phyloP scores from a whole-genome alignment of 2,113 vertebrate genomes.

The Crypturellus undulatus region DNA sequence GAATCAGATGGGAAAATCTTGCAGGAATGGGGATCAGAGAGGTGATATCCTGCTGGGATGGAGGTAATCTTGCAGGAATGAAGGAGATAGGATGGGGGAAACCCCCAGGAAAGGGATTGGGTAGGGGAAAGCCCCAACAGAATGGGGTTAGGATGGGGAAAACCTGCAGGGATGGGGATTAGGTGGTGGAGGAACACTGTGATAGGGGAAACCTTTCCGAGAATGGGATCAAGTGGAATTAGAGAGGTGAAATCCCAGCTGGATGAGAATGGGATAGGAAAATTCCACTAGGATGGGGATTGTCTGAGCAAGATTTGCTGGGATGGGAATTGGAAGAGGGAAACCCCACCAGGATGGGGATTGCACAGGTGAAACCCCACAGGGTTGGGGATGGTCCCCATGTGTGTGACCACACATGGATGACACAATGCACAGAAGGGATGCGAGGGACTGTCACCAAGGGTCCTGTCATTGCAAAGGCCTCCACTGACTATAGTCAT shows the following conservation, averaged over 20 bases:
- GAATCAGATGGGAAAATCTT: not conserved
- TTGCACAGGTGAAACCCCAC: not conserved
- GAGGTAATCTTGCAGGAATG: no score
- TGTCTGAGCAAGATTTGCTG: not conserved
- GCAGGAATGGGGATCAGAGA: not conserved
- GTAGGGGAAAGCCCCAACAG: no score
- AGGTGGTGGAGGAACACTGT: no score
- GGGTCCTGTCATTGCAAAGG: not conserved
- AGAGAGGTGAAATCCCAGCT: not conserved
- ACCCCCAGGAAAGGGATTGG: no score
- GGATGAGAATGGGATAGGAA: not conserved
- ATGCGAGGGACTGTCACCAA: rapidly evolving
- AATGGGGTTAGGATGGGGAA: no score
- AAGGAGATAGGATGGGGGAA: no score
- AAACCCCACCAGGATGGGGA: no score
- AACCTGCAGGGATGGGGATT: no score
- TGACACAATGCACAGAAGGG: not conserved
- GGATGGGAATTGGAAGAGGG: not conserved
- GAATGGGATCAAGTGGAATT: not conserved
- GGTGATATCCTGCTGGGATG: not conserved
- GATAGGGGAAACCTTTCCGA: no score
- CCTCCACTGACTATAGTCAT: not conserved
- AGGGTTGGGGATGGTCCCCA: not conserved
- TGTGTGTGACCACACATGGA: rapidly evolving
- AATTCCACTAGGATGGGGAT: no score